Evolutionary conservation across 1,140 invertebrate genomes (phyloP).

Genomic region (Drosophila varians): DNA sequence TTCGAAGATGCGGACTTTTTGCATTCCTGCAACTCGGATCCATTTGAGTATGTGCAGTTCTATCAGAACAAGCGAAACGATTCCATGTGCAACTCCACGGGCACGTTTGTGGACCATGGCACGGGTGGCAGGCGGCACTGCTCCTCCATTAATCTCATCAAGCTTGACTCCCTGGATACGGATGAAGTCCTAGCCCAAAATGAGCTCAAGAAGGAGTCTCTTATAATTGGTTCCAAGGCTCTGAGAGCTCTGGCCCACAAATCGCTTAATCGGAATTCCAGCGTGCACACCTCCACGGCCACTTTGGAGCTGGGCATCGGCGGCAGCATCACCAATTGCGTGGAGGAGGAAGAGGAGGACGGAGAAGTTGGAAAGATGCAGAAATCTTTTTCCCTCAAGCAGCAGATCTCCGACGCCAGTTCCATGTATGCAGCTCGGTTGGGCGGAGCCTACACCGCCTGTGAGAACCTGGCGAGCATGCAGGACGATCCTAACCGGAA

Average conservation of each 20-base stretch:
- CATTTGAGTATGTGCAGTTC: constrained; percentile 87
- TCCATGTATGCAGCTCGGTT: constrained; percentile 84
- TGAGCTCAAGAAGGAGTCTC: constrained; percentile 72
- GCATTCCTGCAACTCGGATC: constrained; percentile 85
- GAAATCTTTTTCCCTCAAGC: constrained; percentile 30
- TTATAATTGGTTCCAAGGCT: constrained; percentile 72
- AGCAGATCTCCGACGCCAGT: constrained; percentile 86
- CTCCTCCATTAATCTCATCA: constrained; percentile 78
- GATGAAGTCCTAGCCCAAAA: constrained; percentile 46
- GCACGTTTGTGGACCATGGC: constrained; percentile 85
- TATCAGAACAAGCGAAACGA: constrained; percentile 84
- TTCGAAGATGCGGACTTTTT: constrained; percentile 47
- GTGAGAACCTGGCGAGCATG: constrained; percentile 87
- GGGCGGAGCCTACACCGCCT: constrained; percentile 85
- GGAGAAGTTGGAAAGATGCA: neutral
- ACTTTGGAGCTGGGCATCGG: constrained; percentile 79
- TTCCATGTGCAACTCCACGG: constrained; percentile 69
- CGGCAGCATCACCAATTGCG: constrained; percentile 56
- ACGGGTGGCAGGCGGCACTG: constrained; percentile 36
- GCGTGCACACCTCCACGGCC: constrained; percentile 84
- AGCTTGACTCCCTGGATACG: constrained; percentile 58
- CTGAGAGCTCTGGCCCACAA: constrained; percentile 68
- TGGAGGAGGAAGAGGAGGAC: constrained; percentile 44
- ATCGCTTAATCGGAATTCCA: constrained; percentile 70
- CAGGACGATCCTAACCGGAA: constrained; percentile 84